Percentiles rank a stretch among this genome's conserved stretches.
Evolutionary conservation across 2,797 vertebrate genomes (phyloP).

Genomic region (Odontamblyopus lacepedii): DNA sequence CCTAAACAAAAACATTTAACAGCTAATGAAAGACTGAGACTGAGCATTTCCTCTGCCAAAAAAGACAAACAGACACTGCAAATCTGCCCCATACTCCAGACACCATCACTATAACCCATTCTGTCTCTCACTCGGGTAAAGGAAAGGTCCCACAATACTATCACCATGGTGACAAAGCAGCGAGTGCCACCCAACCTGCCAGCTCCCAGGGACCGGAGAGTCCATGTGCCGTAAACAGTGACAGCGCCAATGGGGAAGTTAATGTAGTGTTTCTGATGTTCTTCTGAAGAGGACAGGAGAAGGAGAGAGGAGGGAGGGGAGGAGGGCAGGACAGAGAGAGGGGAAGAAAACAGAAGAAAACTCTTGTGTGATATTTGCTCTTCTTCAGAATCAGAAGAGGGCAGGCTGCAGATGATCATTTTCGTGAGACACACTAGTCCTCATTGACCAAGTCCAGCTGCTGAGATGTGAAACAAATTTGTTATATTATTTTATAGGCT

Average conservation of each 20-base stretch:
- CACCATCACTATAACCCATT: constrained; percentile 65
- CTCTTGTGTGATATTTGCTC: too few species aligned
- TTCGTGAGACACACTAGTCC: too few species aligned
- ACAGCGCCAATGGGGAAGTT: constrained; percentile 73
- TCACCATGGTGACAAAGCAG: constrained; percentile 17
- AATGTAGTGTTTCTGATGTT: constrained; percentile 76
- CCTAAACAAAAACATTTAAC: not conserved
- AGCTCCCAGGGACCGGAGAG: constrained; percentile 61
- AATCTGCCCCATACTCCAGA: constrained; percentile 23
- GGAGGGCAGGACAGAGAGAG: constrained; percentile 28
- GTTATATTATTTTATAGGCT: too few species aligned
- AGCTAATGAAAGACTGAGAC: not conserved
- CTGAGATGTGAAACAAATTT: too few species aligned
- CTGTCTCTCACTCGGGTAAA: constrained; percentile 25
- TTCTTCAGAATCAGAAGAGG: too few species aligned
- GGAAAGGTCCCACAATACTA: too few species aligned
- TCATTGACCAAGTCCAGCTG: too few species aligned
- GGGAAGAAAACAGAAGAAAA: too few species aligned
- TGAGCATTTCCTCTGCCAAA: not conserved
- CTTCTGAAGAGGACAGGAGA: constrained; percentile 43
- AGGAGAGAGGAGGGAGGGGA: not conserved
- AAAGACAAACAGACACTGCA: constrained; percentile 23
- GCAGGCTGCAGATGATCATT: too few species aligned
- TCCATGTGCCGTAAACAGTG: constrained; percentile 70
- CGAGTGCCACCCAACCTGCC: constrained; percentile 52